Evolutionary conservation across 2,113 vertebrate species (phyloP).

Genomic region (Phoenicopterus ruber): DNA sequence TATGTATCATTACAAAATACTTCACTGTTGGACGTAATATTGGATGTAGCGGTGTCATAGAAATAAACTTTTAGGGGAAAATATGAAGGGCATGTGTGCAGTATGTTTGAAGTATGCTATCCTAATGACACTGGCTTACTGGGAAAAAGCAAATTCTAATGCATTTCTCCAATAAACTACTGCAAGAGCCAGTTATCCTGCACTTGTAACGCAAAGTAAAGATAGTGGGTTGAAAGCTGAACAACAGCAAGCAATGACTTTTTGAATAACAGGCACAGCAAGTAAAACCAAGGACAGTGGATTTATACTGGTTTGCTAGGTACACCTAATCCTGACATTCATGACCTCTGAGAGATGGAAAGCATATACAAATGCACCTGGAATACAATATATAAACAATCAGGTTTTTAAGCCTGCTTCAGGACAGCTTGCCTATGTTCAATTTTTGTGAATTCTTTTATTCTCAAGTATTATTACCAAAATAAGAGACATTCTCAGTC

Average conservation of each 20-base stretch:
- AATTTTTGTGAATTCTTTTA: background rate
- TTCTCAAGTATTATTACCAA: background rate
- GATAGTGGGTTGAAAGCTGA: background rate
- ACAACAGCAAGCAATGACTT: background rate
- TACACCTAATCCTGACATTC: background rate
- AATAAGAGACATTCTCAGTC: background rate
- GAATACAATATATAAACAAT: background rate
- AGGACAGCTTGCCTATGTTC: background rate
- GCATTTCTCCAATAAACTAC: background rate
- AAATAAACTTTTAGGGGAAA: background rate
- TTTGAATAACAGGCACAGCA: background rate
- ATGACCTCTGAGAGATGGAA: background rate
- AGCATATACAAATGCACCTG: background rate
- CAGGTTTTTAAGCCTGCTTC: background rate
- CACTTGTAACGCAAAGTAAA: background rate
- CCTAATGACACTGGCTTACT: background rate
- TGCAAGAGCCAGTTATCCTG: background rate
- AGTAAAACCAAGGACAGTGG: background rate
- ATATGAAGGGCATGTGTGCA: background rate
- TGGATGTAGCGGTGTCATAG: background rate
- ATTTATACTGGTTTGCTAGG: background rate
- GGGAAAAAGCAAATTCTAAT: background rate
- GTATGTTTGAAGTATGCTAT: background rate
- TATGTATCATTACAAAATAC: background rate
- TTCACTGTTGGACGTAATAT: background rate